Base-by-base conservation (phyloP, 2,113 vertebrate genomes). In the Porphyrio hochstetteri region DNA sequence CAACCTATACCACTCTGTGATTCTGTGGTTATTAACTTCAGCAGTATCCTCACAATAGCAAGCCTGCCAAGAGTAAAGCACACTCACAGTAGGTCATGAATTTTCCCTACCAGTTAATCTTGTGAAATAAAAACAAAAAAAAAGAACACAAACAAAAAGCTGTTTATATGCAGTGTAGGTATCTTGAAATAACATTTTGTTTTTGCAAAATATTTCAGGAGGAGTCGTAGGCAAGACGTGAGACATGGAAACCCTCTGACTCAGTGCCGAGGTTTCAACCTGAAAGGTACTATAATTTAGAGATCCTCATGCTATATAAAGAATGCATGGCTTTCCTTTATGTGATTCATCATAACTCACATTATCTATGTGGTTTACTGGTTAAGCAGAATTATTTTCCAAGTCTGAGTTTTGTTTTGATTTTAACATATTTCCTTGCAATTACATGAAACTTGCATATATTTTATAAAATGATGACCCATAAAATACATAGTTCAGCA, bases 241-340 rank as follows among this genome's bases (percentile, higher is more conserved):
- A 99, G 99, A 97, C 98, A 99, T 84, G 99, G 99, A 90, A 99
- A 99, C 92, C 99, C 99, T 81, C 97, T 99, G 95, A 99, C 99
- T 57, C 99, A 99, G 46, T 99, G 99, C 95, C 97, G 99, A 97
- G 99, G 99, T 88, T 99, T 99, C 98, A 99, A 99, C 93, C 98
- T 99, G 21, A 99, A 99, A 99, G 99, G 99, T 99, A 98, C 71
- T 85, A 16, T 83, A 95, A 91, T 65, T 88, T 75, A 74, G 25
- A 71, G 48, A 33, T 53, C 17, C 13, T 57, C 33, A 0, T 20
- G 46, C 68, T 92, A 79, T 77, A 55, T 88, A 88, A 90, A 90
- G 70, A 93, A 70, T 10, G 27, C 11, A 14, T 48, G 61, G 31
- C 44, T 56, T 93, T 80, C 42, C 19, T 77, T 29, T 40, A 7